These are phyloP conservation scores for Thereva nobilitata DNA, from an alignment of 2,888 invertebrate species.

Conservation along the genomic window DNA sequence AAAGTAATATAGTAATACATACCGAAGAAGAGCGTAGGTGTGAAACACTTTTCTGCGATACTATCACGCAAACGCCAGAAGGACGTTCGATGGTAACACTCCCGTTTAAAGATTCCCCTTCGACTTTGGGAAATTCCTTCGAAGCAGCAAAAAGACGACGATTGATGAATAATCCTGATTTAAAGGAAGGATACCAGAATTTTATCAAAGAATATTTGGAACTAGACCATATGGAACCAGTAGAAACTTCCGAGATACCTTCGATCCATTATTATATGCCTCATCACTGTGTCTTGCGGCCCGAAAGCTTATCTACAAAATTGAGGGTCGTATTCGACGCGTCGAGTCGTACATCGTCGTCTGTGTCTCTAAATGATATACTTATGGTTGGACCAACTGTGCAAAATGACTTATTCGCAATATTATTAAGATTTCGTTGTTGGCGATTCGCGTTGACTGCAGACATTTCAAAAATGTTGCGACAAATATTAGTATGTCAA, in stretches of 20 bases:
- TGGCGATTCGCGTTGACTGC: constrained; percentile 43
- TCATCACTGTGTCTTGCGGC: neutral
- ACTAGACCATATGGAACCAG: neutral
- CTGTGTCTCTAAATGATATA: too few relatives aligned
- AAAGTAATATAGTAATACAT: neutral
- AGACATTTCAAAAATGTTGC: constrained; percentile 41
- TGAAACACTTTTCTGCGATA: constrained; percentile 18
- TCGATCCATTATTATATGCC: neutral
- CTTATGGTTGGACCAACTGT: constrained; percentile 38
- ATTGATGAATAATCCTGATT: neutral
- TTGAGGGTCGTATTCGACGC: constrained; percentile 39
- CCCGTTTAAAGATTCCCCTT: constrained; percentile 31
- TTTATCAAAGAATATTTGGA: neutral
- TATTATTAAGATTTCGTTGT: constrained; percentile 32
- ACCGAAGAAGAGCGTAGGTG: constrained; percentile 26
- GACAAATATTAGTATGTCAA: too few relatives aligned
- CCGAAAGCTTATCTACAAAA: constrained; percentile 34
- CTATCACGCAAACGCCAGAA: constrained; percentile 1
- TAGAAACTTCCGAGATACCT: neutral
- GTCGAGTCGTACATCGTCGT: constrained; percentile 35
- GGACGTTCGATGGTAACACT: constrained; percentile 20
- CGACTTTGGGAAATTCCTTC: constrained; percentile 23
- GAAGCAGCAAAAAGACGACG: constrained; percentile 1
- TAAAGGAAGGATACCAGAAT: neutral
- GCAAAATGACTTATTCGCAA: constrained; percentile 30